A percentile compares a stretch with the other conserved stretches of the same genome.
These are phyloP conservation scores for Cistogaster globosa DNA, from an alignment of 2,888 invertebrate species.

Conservation along the genomic window DNA sequence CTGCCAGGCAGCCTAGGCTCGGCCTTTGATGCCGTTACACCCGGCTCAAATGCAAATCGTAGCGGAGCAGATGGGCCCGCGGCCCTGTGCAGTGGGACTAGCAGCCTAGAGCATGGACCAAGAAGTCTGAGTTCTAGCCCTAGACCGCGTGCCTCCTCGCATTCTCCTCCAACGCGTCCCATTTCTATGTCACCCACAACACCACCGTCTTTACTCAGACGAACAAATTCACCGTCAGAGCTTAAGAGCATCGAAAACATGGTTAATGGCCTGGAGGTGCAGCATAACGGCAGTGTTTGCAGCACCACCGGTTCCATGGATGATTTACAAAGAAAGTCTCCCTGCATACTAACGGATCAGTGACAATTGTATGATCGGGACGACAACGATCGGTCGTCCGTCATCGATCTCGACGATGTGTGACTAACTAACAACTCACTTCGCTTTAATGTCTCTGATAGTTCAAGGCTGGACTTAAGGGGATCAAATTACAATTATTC, in stretches of 20 bases:
- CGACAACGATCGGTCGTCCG: conserved; percentile 81
- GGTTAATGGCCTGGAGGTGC: conserved; percentile 97
- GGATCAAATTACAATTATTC: conserved; percentile 48
- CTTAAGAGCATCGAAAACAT: conserved; percentile 98
- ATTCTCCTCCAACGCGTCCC: conserved; percentile 83
- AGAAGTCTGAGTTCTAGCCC: conserved; percentile 83
- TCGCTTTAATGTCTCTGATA: conserved; percentile 32
- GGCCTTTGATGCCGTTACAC: conserved; percentile 95
- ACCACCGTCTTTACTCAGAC: conserved; percentile 82
- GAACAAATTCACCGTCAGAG: conserved; percentile 86
- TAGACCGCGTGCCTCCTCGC: conserved; percentile 81
- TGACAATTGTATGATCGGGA: conserved; percentile 83
- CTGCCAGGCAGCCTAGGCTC: conserved; percentile 91
- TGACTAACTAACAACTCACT: conserved; percentile 77
- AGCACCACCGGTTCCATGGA: conserved; percentile 73
- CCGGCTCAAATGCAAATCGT: conserved; percentile 85
- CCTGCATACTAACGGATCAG: conserved; percentile 79
- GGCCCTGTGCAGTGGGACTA: conserved; percentile 74
- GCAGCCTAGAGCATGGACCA: conserved; percentile 79
- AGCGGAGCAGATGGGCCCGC: conserved; percentile 74
- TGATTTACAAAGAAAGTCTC: conserved; percentile 75
- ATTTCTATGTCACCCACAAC: conserved; percentile 84
- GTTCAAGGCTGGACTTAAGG: conserved; percentile 38
- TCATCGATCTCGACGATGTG: conserved; percentile 83
- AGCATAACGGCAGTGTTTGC: conserved; percentile 84